Conservation (phyloP, 2,113 vertebrate species). For the Tauraco erythrolophus region DNA sequence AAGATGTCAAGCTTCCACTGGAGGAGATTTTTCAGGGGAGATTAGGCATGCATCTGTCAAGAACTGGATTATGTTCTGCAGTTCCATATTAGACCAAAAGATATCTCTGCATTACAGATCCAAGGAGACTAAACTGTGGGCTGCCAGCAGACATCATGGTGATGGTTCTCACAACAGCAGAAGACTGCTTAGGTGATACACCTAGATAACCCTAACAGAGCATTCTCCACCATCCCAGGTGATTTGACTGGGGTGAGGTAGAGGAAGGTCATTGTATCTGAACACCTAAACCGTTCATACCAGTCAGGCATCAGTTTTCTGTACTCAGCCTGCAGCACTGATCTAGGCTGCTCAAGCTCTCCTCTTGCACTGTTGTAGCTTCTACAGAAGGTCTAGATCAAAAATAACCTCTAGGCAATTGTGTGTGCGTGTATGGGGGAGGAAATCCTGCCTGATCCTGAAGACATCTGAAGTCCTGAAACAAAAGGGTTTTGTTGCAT, state of each 20-base stretch:
- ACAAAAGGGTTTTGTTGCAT: background rate
- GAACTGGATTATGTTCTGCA: background rate
- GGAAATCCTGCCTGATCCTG: background rate
- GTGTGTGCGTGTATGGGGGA: background rate
- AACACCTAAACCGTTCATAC: fast-evolving
- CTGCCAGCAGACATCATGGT: background rate
- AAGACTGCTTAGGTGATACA: background rate
- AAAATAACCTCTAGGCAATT: background rate
- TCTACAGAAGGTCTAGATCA: background rate
- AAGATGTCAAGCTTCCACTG: background rate
- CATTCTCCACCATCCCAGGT: background rate
- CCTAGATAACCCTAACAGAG: background rate
- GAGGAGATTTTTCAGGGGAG: background rate
- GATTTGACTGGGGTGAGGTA: background rate
- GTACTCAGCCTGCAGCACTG: background rate
- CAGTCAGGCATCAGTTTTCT: background rate
- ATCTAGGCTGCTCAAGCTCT: background rate
- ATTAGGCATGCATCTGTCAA: background rate
- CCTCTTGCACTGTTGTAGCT: background rate
- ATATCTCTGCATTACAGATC: background rate
- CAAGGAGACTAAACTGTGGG: background rate
- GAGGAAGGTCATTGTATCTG: background rate
- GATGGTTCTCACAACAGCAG: background rate
- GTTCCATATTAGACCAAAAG: background rate
- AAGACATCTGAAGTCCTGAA: background rate